Evolutionary conservation across 2,888 invertebrate species (phyloP).

Genomic region (Andrena marginata): DNA sequence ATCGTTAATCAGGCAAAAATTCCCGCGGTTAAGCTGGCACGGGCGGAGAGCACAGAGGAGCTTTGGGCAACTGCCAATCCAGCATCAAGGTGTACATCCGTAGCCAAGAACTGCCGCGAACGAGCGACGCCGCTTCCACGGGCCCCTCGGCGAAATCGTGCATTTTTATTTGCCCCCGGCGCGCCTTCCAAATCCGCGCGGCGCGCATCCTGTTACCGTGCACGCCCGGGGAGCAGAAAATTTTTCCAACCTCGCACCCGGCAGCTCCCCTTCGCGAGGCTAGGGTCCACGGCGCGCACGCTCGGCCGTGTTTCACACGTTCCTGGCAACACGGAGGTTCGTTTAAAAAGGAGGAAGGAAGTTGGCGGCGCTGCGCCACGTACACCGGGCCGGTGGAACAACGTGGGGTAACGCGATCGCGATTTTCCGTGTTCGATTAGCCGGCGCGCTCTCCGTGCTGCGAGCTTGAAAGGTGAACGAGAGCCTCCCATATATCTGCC

Average conservation of each 20-base stretch:
- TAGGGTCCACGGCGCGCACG: slow-evolving; percentile 33
- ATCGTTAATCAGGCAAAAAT: slow-evolving; percentile 82
- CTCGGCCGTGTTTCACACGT: not conserved
- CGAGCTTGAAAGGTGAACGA: slow-evolving; percentile 38
- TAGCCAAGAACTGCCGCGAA: slow-evolving; percentile 63
- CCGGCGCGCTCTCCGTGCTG: slow-evolving; percentile 54
- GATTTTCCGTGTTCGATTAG: slow-evolving; percentile 81
- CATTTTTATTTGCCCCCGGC: slow-evolving; percentile 77
- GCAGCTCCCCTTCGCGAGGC: slow-evolving; percentile 14
- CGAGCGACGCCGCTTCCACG: slow-evolving; percentile 39
- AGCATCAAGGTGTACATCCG: slow-evolving; percentile 69
- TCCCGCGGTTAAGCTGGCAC: slow-evolving; percentile 79
- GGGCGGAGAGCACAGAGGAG: slow-evolving; percentile 64
- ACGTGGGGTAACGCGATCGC: slow-evolving; percentile 74
- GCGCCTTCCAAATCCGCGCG: slow-evolving; percentile 48
- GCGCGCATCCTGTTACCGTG: slow-evolving; percentile 22
- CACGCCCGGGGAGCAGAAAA: slow-evolving; percentile 14
- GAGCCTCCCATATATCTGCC: slow-evolving; percentile 31
- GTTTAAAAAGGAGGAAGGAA: slow-evolving; percentile 26
- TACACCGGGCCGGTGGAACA: slow-evolving; percentile 25
- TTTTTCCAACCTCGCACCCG: slow-evolving; percentile 34
- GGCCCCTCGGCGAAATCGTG: slow-evolving; percentile 72
- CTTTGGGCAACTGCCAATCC: slow-evolving; percentile 81
- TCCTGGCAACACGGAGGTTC: not conserved
- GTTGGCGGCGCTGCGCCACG: not conserved